Percentiles rank a stretch among this genome's conserved stretches.
These are phyloP conservation scores for Heliconius eleuchia DNA, from an alignment of 1,140 invertebrate species.

Conservation along the genomic window DNA sequence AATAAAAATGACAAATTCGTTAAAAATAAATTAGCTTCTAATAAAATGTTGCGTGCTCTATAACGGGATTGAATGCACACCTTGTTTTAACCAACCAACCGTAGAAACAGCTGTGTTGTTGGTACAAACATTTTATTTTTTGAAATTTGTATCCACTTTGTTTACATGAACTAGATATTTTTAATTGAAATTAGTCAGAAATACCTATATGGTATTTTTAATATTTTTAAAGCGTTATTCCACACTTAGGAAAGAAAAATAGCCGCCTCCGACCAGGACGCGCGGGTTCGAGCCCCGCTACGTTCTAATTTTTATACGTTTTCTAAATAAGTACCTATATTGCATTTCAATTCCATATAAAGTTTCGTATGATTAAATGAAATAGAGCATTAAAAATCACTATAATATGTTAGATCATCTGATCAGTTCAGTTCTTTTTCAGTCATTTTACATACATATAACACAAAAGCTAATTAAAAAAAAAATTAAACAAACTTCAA, in stretches of 20 bases:
- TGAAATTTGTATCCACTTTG: not conserved
- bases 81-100: conserved; percentile 1
- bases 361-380: too few species aligned
- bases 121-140: not conserved
- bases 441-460: too few species aligned
- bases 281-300: too few species aligned
- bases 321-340: not conserved
- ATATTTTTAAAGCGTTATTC: too few species aligned
- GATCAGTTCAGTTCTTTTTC: too few species aligned
- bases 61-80: not conserved
- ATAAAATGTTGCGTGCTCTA: not conserved
- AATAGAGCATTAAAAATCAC: too few species aligned
- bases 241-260: too few species aligned
- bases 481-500: too few species aligned
- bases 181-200: not conserved
- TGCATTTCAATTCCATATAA: not conserved
- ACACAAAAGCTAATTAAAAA: too few species aligned
- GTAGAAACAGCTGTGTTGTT: not conserved
- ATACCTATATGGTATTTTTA: not conserved
- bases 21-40: not conserved
- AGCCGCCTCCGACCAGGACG: too few species aligned
- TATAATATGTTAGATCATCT: too few species aligned
- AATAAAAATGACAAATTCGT: not conserved
- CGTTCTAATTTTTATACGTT: too few species aligned
- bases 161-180: not conserved